Evolutionary conservation across 2,888 invertebrate genomes (phyloP).

Genomic region (Trissonchulus sp.): DNA sequence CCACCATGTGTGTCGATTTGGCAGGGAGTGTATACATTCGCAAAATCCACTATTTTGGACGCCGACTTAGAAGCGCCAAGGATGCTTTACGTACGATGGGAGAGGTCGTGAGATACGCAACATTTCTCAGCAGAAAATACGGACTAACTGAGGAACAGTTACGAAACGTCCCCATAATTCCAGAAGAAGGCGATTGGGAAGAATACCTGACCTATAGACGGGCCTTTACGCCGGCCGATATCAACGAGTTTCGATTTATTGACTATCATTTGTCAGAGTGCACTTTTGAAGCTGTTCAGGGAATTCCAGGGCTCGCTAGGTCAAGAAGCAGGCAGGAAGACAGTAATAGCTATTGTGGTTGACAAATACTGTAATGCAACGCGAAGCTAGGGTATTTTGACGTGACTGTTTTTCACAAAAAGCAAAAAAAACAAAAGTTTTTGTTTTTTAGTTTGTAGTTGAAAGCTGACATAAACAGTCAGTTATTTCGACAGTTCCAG

Average conservation of each 20-base stretch:
- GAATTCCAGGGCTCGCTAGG: too few relatives aligned
- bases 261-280: conserved; percentile 20
- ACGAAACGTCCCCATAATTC: neutral
- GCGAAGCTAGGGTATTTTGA: too few relatives aligned
- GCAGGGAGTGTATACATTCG: conserved; percentile 31
- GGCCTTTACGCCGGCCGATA: conserved; percentile 26
- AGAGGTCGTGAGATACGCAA: conserved; percentile 30
- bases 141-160: conserved; percentile 28
- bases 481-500: too few relatives aligned
- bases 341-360: too few relatives aligned
- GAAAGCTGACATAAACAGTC: too few relatives aligned
- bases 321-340: too few relatives aligned
- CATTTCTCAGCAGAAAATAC: conserved; percentile 25
- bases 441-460: too few relatives aligned
- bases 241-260: conserved; percentile 21
- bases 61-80: conserved; percentile 24
- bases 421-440: too few relatives aligned
- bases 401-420: too few relatives aligned
- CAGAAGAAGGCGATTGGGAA: conserved; percentile 15
- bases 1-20: conserved; percentile 34
- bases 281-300: too few relatives aligned
- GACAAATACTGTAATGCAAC: too few relatives aligned
- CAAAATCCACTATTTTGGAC: conserved; percentile 32
- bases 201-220: conserved; percentile 8
- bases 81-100: conserved; percentile 31